Conservation (phyloP, 2,113 vertebrate species). For the Triplophysa siluroides region DNA sequence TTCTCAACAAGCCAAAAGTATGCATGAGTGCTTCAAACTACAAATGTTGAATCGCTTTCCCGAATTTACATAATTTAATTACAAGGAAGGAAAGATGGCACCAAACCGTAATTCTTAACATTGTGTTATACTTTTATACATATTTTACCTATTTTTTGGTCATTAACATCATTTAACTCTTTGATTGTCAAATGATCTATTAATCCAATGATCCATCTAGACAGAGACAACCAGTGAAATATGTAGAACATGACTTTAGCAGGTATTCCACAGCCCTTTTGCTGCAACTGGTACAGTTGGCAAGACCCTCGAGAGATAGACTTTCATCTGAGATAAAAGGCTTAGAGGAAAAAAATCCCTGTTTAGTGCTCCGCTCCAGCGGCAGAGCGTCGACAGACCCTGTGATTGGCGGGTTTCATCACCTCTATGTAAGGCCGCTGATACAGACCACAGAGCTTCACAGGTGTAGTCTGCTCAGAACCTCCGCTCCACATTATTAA, state of each 20-base stretch:
- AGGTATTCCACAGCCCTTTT: conserved; percentile 30
- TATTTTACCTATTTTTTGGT: no score
- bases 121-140: no score
- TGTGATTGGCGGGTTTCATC: conserved; percentile 26
- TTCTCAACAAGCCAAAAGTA: neutral
- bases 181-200: no score
- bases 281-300: conserved; percentile 6
- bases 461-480: conserved; percentile 18
- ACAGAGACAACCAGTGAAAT: neutral
- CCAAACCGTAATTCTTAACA: neutral
- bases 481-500: conserved; percentile 22
- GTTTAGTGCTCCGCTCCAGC: conserved; percentile 22
- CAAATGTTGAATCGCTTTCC: neutral
- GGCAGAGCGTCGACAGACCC: neutral
- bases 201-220: no score
- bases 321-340: conserved; percentile 54
- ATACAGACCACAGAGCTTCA: conserved; percentile 17
- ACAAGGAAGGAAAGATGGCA: neutral
- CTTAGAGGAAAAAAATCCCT: conserved; percentile 28
- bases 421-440: neutral
- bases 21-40: neutral
- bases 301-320: conserved; percentile 19
- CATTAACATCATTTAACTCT: no score
- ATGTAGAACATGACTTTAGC: conserved; percentile 16
- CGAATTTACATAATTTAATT: no score